Base-by-base conservation (phyloP, 2,113 vertebrate genomes). In the Amazona vittata region DNA sequence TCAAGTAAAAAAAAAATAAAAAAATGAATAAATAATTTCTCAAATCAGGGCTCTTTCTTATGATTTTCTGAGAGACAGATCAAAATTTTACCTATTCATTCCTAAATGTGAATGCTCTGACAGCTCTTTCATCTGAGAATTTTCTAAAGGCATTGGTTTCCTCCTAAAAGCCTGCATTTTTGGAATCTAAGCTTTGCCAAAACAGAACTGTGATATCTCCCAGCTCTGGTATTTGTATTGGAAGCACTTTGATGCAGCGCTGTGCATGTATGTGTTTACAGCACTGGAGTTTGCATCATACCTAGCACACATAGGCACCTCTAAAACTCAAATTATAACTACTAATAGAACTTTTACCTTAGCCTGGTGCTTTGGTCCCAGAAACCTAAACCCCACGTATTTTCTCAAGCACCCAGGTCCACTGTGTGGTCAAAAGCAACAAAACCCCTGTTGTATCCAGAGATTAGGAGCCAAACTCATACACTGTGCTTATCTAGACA, bases 161-260 rank as follows among this genome's bases (percentile, higher is more conserved):
- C 39, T 71, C 62, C 53, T 65, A 74, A 71, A 84, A 68, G 6
- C 14, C 3, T 29, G 67, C 14, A 46, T 78, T 69, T 91, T 84
- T 78, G 77, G 79, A 95, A 95, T 39, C 39, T 82, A 84, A 90
- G 62, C n/a, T 81, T 80, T 60, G 59, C 46, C 43, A 78, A 73
- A 94, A 89, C 49, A 59, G 6, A 81, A 26, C 11, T 35, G 28
- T 63, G 25, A 35, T 59, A 59, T 89, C 20, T 86, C n/a, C 28
- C 26, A 90, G 14, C 24, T 65, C 83, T 22, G 14, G 17, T 81
- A 63, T 29, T n/a, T 41, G n/a, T 44, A 67, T 22, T 64, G 53
- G 21, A 86, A 83, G n/a, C 59, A 57, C 16, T 77, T 62, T 0
- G 0, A 24, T 15, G 35, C 29, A 76, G 15, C 1, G 0, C 19